phyloP scores from a whole-genome alignment of 2,113 vertebrate genomes.

The Numenius arquata region DNA sequence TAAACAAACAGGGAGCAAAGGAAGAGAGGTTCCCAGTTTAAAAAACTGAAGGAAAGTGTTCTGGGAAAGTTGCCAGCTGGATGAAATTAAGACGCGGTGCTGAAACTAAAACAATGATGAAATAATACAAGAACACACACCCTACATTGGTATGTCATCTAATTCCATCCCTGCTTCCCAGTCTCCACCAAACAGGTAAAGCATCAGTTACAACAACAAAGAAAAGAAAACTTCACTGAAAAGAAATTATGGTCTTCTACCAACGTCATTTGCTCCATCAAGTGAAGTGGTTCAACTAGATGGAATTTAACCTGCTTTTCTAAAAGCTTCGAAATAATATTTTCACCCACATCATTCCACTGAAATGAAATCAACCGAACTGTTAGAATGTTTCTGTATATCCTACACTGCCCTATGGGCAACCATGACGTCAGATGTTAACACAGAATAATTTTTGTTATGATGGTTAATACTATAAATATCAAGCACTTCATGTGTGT shows the following conservation, averaged over 20 bases:
- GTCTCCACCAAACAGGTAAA: conserved; percentile 30
- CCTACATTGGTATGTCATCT: conserved; percentile 14
- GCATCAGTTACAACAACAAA: conserved; percentile 39
- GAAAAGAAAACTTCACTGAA: conserved; percentile 22
- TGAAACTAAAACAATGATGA: conserved; percentile 49
- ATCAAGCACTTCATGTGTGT: conserved; percentile 25
- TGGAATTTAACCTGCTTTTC: conserved; percentile 62
- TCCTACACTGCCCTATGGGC: neutral
- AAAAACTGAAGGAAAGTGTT: conserved; percentile 50
- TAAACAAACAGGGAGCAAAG: conserved; percentile 35
- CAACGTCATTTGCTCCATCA: neutral
- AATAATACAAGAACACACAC: conserved; percentile 59
- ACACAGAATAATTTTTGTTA: neutral
- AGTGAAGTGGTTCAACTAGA: neutral
- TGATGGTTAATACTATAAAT: conserved; percentile 22
- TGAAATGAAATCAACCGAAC: conserved; percentile 15
- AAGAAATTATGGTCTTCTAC: conserved; percentile 1
- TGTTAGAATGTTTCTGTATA: conserved; percentile 30
- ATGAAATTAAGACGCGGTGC: conserved; percentile 23
- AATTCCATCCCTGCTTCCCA: conserved; percentile 42
- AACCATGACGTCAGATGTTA: conserved; percentile 8
- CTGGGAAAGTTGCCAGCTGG: conserved; percentile 55
- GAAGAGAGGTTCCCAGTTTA: conserved; percentile 30
- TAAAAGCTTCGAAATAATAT: neutral
- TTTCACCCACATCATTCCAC: conserved; percentile 51